phyloP scores from a whole-genome alignment of 2,113 vertebrate species.

The Pimephales promelas region DNA sequence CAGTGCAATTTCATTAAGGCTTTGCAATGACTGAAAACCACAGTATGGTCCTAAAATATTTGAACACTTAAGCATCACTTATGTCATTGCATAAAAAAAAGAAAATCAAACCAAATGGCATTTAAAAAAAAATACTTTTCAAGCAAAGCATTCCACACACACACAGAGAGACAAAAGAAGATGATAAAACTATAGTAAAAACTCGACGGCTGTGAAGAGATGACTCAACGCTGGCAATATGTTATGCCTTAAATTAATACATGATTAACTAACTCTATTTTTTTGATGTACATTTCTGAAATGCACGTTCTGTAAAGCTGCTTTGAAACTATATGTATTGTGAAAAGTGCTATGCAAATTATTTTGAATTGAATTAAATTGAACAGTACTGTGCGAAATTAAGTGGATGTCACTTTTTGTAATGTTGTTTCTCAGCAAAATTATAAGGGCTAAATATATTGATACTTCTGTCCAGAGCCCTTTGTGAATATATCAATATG shows the following conservation, averaged over 20 bases:
- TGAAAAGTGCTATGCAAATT: no score
- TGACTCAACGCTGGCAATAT: no score
- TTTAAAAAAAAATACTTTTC: not conserved
- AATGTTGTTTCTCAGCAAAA: not conserved
- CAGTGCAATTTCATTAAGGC: no score
- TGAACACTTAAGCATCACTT: not conserved
- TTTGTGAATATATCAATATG: constrained; percentile 5
- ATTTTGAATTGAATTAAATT: no score
- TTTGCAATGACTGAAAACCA: no score
- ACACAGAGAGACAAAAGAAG: not conserved
- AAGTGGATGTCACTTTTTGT: not conserved
- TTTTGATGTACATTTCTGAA: no score
- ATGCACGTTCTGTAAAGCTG: no score
- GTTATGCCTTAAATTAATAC: no score
- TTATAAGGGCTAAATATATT: not conserved
- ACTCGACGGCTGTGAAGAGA: no score
- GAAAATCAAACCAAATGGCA: not conserved
- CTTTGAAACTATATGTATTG: no score
- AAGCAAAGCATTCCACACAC: not conserved
- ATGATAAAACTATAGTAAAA: not conserved
- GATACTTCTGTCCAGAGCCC: not conserved
- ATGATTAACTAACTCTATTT: no score
- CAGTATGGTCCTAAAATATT: no score
- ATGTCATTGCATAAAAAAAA: not conserved
- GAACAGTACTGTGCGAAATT: not conserved